Base-by-base conservation (phyloP, 2,113 vertebrate genomes). In the Anguilla rostrata region DNA sequence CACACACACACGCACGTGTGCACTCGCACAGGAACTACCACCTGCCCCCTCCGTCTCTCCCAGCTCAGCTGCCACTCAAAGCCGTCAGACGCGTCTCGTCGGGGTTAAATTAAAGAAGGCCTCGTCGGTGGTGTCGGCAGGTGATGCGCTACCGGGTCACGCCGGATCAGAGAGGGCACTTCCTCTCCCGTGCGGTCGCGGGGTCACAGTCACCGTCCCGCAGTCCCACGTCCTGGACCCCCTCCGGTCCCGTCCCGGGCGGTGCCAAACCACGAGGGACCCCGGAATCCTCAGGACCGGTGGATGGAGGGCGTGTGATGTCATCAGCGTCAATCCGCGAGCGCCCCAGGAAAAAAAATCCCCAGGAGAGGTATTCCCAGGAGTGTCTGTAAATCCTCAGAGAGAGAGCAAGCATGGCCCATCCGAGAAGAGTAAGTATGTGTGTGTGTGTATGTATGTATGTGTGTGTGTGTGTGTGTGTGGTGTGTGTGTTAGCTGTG, bases 71-170 rank as follows among this genome's bases (percentile, higher is more conserved):
- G 8, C 15, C 82, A 88, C 91, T 89, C 90, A 87, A 89, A 94
- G 92, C 94, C 94, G 91, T 92, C 92, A 91, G 84, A 91, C 93
- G 94, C 94, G 93, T 89, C 34, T 80, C 40, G 8, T 66, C 5
- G 26, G 5, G 18, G 22, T 66, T 4, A 26, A 9, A 66, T 22
- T 22, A 63, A 63, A 66, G 5, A 26, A 66, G 60, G 60, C 60
- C 18, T 3, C 22, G 60, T 66, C 8, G 20, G 18, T 66, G 40
- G 15, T 18, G 20, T 41, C 78, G 41, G 78, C 71, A 80, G 95
- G 34, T 1, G 34, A 94, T 95, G 91, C 89, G 89, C 94, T 95
- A 94, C 95, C 94, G 95, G 93, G 93, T 92, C 93, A 93, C 89
- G 89, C 9, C 1, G 71, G 94, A 94, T 80, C 90, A 94, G 94